These are phyloP conservation scores for Trematomus bernacchii DNA, from an alignment of 2,797 vertebrate species.

Conservation along the genomic window DNA sequence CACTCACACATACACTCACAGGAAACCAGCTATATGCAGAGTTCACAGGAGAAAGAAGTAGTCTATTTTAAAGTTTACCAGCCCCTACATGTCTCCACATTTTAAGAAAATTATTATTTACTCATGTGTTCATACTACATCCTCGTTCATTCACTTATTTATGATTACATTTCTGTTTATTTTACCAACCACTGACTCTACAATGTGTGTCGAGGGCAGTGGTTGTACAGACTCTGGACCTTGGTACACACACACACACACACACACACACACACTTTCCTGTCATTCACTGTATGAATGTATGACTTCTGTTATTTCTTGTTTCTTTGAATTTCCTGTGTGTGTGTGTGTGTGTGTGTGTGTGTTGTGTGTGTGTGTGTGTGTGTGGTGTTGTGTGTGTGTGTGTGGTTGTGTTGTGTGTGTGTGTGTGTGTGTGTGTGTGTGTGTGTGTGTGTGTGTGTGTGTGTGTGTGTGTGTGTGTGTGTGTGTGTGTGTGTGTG, in stretches of 20 bases:
- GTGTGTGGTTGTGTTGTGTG: no score
- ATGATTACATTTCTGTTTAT: neutral
- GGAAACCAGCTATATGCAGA: constrained; percentile 34
- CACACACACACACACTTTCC: neutral
- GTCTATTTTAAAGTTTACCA: neutral
- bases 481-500: no score
- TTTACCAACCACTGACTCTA: no score
- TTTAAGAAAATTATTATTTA: neutral
- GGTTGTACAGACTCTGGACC: neutral
- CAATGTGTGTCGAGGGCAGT: neutral
- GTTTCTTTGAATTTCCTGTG: neutral
- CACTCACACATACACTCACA: neutral
- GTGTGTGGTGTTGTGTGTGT: no score
- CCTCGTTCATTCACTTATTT: neutral
- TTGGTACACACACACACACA: no score
- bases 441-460: no score
- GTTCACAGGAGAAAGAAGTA: neutral
- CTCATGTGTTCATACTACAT: no score
- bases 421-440: no score
- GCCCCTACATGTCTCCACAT: neutral
- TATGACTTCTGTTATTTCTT: neutral
- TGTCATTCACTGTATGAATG: neutral
- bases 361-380: no score
- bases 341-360: no score
- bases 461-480: no score